These are phyloP conservation scores for Leptonema lineaticorne DNA, from an alignment of 1,140 invertebrate genomes.

Conservation along the genomic window DNA sequence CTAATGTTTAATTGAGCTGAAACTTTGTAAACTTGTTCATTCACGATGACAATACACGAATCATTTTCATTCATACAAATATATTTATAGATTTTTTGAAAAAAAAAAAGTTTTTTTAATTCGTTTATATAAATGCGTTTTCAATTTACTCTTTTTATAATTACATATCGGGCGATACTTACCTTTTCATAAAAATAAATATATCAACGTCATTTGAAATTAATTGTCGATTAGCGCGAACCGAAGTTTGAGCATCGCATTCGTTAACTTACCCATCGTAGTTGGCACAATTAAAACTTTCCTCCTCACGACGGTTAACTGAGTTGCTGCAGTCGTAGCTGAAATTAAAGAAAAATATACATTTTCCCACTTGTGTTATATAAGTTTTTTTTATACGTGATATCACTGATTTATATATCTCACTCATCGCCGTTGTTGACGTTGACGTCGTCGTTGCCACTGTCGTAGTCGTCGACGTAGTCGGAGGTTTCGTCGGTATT, in stretches of 20 bases:
- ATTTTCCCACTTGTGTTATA: neutral
- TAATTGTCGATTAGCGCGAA: neutral
- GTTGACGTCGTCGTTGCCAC: conserved; percentile 12
- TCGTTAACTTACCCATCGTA: conserved; percentile 18
- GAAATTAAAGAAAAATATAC: conserved; percentile 15
- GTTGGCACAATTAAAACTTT: conserved; percentile 26
- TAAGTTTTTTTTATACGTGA: neutral
- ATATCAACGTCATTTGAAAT: neutral
- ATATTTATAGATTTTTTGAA: no score
- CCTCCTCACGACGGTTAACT: conserved; percentile 27
- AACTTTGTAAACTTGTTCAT: no score
- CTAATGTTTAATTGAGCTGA: no score
- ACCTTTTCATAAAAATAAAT: no score
- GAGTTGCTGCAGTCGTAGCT: conserved; percentile 28
- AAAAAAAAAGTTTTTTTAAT: no score
- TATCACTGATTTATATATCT: neutral
- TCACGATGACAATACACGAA: no score
- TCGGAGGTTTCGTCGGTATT: conserved; percentile 26
- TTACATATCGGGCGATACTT: no score
- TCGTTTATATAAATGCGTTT: no score
- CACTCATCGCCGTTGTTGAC: neutral
- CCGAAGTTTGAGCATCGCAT: neutral
- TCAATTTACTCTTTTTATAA: no score
- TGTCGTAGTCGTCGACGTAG: conserved; percentile 32
- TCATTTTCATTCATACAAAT: no score